Percentiles rank a stretch among this genome's conserved stretches.
These are phyloP conservation scores for Melanotaenia pygmaea DNA, from an alignment of 2,797 vertebrate species.

Conservation along the genomic window DNA sequence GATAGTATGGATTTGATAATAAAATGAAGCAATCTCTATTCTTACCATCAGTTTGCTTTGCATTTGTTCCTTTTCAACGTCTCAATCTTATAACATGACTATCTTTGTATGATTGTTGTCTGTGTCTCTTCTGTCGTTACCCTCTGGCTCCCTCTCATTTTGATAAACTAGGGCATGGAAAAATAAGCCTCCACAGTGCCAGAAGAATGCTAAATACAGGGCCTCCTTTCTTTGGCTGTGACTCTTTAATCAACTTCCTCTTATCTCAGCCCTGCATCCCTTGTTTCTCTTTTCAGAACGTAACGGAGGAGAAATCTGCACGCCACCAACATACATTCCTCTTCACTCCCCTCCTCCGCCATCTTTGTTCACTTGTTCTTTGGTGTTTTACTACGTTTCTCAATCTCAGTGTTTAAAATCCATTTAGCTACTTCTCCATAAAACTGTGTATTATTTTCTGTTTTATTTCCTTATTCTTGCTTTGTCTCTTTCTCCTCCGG, in stretches of 20 bases:
- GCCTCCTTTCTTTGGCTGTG: conserved; percentile 67
- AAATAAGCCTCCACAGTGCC: conserved; percentile 72
- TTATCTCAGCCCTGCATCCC: conserved; percentile 78
- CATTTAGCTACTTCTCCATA: conserved; percentile 29
- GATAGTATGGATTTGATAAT: conserved; percentile 66
- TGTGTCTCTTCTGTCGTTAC: conserved; percentile 66
- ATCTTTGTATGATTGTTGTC: conserved; percentile 49
- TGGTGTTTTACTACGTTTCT: conserved; percentile 14
- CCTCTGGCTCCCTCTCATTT: conserved; percentile 75
- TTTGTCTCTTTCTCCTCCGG: neutral
- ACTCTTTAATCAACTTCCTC: conserved; percentile 80
- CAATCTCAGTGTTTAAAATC: conserved; percentile 34
- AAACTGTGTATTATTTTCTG: conserved; percentile 23
- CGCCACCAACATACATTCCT: conserved; percentile 52
- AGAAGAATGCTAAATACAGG: conserved; percentile 78
- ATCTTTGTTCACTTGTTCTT: conserved; percentile 39
- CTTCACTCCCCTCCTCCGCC: conserved; percentile 48
- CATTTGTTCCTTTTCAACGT: conserved; percentile 47
- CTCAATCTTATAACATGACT: conserved; percentile 63
- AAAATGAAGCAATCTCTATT: conserved; percentile 52
- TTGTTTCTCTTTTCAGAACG: conserved; percentile 68
- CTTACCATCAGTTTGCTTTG: conserved; percentile 50
- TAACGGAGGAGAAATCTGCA: conserved; percentile 69
- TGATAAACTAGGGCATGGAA: conserved; percentile 81
- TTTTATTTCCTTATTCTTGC: conserved; percentile 36